These are phyloP conservation scores for Talpa occidentalis DNA, from an alignment of 2,113 vertebrate species.

Conservation along the genomic window DNA sequence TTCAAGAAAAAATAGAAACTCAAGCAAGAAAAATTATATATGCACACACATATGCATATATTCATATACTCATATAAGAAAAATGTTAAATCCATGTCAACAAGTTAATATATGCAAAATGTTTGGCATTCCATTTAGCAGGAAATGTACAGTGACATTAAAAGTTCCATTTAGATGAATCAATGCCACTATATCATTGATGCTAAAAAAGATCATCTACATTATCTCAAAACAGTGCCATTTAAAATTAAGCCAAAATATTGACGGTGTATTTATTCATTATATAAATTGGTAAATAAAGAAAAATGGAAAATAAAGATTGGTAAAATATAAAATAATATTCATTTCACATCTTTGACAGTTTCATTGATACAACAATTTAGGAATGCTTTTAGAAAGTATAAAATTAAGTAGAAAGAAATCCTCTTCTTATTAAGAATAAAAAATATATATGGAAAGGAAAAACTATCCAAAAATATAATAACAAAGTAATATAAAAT, in stretches of 20 bases:
- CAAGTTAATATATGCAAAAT: slow-evolving; percentile 27
- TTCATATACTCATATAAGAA: neutral
- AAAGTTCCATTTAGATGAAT: slow-evolving; percentile 45
- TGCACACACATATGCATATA: neutral
- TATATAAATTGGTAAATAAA: neutral
- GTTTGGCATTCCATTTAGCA: slow-evolving; percentile 22
- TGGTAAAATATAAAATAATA: neutral
- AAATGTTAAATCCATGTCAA: neutral
- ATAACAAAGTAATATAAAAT: neutral
- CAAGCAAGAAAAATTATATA: neutral
- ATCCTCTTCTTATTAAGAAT: neutral
- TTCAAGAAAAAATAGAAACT: neutral
- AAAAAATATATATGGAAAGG: neutral
- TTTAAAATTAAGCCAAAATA: slow-evolving; percentile 28
- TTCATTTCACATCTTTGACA: neutral
- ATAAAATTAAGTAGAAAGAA: neutral
- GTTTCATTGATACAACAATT: neutral
- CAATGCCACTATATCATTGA: neutral
- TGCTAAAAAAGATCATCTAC: neutral
- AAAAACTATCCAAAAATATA: slow-evolving; percentile 12
- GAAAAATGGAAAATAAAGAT: neutral
- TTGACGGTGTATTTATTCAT: neutral
- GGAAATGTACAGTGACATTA: slow-evolving; percentile 61
- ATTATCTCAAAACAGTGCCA: neutral
- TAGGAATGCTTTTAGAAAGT: neutral